Evolutionary conservation across 1,140 invertebrate genomes (phyloP).

Genomic region (Thaumatotibia leucotreta): DNA sequence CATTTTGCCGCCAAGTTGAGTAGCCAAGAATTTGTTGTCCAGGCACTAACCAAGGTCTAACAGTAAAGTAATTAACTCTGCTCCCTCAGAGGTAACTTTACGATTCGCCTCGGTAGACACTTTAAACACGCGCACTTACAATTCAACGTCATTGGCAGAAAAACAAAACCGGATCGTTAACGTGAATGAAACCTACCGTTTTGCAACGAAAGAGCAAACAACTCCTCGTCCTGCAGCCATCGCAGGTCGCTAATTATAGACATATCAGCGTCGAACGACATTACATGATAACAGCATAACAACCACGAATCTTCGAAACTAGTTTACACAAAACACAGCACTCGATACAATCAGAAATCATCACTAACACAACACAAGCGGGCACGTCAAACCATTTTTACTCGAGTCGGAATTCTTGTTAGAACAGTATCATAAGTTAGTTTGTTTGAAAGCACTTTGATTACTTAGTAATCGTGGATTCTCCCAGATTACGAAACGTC

Average conservation of each 20-base stretch:
- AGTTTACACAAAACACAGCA: slow-evolving; percentile 35
- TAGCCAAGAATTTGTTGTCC: neutral
- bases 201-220: slow-evolving; percentile 67
- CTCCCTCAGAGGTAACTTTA: slow-evolving; percentile 10
- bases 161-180: slow-evolving; percentile 12
- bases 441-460: neutral
- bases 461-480: neutral
- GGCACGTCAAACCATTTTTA: slow-evolving; percentile 43
- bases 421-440: slow-evolving; percentile 24
- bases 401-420: slow-evolving; percentile 38
- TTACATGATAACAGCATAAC: slow-evolving; percentile 58
- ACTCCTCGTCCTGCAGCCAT: slow-evolving; percentile 71
- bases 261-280: slow-evolving; percentile 71
- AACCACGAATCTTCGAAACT: neutral
- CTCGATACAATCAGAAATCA: slow-evolving; percentile 24
- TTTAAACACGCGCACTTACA: slow-evolving; percentile 11
- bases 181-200: slow-evolving; percentile 50
- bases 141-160: slow-evolving; percentile 13
- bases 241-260: slow-evolving; percentile 71
- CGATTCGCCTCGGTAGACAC: slow-evolving; percentile 10
- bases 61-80: slow-evolving; percentile 12
- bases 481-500: slow-evolving; percentile 48
- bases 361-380: slow-evolving; percentile 49
- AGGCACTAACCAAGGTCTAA: slow-evolving; percentile 10
- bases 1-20: neutral